Evolutionary conservation across 2,888 invertebrate species (phyloP).

Genomic region (Acronicta alni): DNA sequence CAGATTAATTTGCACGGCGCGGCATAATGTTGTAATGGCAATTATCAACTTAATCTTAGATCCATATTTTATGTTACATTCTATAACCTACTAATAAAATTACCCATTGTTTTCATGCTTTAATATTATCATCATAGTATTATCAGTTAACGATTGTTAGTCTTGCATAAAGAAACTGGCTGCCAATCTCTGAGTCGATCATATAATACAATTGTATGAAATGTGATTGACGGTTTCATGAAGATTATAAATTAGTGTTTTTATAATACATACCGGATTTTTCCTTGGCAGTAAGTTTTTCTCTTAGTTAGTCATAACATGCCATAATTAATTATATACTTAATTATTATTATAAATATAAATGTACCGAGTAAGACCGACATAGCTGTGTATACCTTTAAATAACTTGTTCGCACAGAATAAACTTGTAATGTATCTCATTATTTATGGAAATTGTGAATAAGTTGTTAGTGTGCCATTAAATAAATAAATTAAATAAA

Average conservation of each 20-base stretch:
- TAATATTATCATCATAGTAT: slow-evolving; percentile 28
- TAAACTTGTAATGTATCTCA: too few species aligned
- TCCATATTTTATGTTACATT: slow-evolving; percentile 17
- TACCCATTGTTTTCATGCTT: slow-evolving; percentile 34
- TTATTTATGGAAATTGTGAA: too few species aligned
- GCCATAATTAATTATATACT: too few species aligned
- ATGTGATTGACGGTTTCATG: slow-evolving; percentile 23
- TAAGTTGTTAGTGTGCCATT: too few species aligned
- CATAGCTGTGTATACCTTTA: too few species aligned
- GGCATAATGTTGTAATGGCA: too few species aligned
- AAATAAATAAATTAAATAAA: too few species aligned
- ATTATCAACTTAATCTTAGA: slow-evolving; percentile 1
- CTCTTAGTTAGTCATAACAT: too few species aligned
- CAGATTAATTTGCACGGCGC: too few species aligned
- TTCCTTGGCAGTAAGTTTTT: slow-evolving; percentile 22
- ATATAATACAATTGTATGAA: slow-evolving; percentile 8
- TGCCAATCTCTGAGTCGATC: slow-evolving; percentile 33
- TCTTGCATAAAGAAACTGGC: slow-evolving; percentile 29
- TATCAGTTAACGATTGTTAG: slow-evolving; percentile 19
- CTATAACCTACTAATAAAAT: slow-evolving; percentile 36
- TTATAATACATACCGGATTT: not conserved
- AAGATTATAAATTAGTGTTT: not conserved
- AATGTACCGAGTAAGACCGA: too few species aligned
- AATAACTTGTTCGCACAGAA: too few species aligned
- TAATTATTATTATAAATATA: too few species aligned